Conservation (phyloP, 2,113 vertebrate species). For the Arizona elegans region DNA sequence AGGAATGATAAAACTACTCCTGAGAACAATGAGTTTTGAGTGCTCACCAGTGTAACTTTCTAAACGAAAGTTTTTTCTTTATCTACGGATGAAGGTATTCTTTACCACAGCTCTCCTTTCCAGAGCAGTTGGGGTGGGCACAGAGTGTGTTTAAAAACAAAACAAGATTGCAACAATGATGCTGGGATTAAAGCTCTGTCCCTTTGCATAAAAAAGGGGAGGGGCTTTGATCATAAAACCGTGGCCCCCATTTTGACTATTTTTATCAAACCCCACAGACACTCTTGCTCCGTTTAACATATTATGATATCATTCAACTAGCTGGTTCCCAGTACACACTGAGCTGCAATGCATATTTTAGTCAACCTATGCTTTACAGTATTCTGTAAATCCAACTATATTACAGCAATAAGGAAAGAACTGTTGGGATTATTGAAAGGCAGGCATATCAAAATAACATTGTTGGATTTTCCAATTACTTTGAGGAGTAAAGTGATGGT, state of each 20-base stretch:
- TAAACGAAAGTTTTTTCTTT: neutral
- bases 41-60: neutral
- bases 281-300: neutral
- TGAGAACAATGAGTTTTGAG: neutral
- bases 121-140: neutral
- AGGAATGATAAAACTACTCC: neutral
- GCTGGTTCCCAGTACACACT: neutral
- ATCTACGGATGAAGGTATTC: neutral
- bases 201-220: neutral
- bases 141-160: neutral
- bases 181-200: neutral
- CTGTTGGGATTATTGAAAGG: neutral
- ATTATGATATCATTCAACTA: neutral
- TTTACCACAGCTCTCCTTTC: neutral
- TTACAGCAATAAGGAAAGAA: no score
- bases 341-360: neutral
- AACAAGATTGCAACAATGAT: neutral
- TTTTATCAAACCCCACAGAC: neutral
- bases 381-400: neutral
- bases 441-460: conserved; percentile 12
- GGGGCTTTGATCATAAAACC: neutral
- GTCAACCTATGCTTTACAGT: neutral
- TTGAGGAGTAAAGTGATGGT: conserved; percentile 46
- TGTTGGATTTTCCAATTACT: neutral
- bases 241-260: neutral